Evolutionary conservation across 2,113 vertebrate genomes (phyloP).

Genomic region (Leptodactylus fuscus): DNA sequence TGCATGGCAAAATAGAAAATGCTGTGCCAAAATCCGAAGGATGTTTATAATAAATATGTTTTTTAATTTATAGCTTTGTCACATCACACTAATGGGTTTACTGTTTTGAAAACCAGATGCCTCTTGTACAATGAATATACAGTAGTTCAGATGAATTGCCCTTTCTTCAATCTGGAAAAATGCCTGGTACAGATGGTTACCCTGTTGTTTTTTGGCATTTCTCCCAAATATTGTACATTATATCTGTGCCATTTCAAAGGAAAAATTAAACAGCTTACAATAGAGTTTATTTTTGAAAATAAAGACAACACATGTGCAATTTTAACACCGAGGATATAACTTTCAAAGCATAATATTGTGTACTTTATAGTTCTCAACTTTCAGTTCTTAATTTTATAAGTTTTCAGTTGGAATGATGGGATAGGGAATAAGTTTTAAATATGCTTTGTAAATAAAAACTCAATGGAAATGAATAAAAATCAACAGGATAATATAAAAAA

Average conservation of each 20-base stretch:
- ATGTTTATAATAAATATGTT: slow-evolving; percentile 39
- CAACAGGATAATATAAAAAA: not conserved
- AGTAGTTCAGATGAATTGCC: slow-evolving; percentile 43
- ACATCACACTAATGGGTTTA: slow-evolving; percentile 34
- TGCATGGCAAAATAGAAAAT: not conserved
- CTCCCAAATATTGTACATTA: slow-evolving; percentile 31
- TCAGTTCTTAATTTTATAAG: not conserved
- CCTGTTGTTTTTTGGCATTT: slow-evolving; percentile 38
- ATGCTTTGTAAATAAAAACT: not conserved
- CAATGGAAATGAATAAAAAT: not conserved
- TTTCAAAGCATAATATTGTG: not conserved
- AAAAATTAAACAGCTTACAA: not conserved
- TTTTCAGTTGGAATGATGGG: not conserved
- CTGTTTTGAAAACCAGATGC: slow-evolving; percentile 48
- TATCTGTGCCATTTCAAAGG: slow-evolving; percentile 20
- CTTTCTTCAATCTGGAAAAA: slow-evolving; percentile 36
- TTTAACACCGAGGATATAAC: not conserved
- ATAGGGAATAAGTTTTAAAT: not conserved
- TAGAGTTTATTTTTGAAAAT: slow-evolving; percentile 6
- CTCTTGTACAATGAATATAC: slow-evolving; percentile 41
- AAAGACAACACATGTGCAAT: slow-evolving; percentile 1
- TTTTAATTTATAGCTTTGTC: slow-evolving; percentile 29
- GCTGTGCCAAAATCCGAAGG: slow-evolving; percentile 19
- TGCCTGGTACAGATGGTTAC: slow-evolving; percentile 49
- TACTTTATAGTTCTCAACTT: not conserved